Conservation (phyloP, 2,888 invertebrate genomes). For the Automeris io region DNA sequence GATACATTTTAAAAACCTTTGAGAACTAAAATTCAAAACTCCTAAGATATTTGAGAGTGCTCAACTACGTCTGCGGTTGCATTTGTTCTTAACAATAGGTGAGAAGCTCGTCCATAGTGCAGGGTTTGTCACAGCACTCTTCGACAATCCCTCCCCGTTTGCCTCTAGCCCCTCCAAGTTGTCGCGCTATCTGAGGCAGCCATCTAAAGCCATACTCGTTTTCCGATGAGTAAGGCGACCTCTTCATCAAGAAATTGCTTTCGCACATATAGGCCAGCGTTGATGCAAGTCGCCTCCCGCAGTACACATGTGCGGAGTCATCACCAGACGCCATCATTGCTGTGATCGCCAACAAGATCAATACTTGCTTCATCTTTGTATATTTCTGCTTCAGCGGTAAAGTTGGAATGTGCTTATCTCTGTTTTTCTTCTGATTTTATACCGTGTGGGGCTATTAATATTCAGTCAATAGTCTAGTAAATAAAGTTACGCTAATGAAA, state of each 20-base stretch:
- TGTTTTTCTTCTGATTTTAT: not conserved
- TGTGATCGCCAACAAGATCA: not conserved
- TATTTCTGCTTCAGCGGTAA: not conserved
- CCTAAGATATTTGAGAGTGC: too few species aligned
- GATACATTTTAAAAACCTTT: too few species aligned
- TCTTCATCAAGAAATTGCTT: not conserved
- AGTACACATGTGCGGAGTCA: not conserved
- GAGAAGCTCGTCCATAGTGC: not conserved
- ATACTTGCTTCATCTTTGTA: not conserved
- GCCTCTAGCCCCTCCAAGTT: not conserved
- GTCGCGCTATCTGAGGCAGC: not conserved
- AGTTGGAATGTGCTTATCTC: not conserved
- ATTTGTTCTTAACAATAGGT: not conserved
- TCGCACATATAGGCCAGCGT: not conserved
- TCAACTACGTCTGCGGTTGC: too few species aligned
- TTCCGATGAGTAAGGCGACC: not conserved
- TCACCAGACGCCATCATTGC: not conserved
- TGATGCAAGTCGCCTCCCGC: not conserved
- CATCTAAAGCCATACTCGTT: not conserved
- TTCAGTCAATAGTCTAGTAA: not conserved
- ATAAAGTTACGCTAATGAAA: not conserved
- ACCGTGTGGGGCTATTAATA: not conserved
- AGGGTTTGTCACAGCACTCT: slow-evolving; percentile 5
- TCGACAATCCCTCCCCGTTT: slow-evolving; percentile 3
- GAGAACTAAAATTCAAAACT: too few species aligned